Evolutionary conservation across 2,797 vertebrate genomes (phyloP), one percentile per base, ranked within the genome.

Genomic region (Balearica regulorum): DNA sequence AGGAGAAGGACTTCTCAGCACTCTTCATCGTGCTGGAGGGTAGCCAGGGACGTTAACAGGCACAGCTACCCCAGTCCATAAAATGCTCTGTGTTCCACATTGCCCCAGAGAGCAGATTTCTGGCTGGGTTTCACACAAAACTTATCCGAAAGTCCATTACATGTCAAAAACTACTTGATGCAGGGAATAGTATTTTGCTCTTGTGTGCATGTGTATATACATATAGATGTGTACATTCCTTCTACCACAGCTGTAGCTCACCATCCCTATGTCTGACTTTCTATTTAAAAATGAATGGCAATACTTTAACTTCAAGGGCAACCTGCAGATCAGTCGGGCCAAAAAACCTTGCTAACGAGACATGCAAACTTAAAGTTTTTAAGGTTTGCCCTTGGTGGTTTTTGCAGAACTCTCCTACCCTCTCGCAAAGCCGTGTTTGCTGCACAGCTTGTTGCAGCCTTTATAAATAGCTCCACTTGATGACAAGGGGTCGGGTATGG

Each of bases 401-500:
- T 82, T 64, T 87, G 17, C 61, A 75, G 71, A 86, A 31, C 37
- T 88, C 61, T 64, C 29, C 29, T n/a, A 28, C 25, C 25, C 29
- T 61, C 83, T 78, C 29, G 41, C 65, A 83, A 72, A 81, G 58
- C 55, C 6, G 0, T 28, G 6, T 69, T 88, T 53, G 46, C 55
- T 71, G 49, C 53, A 26, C 33, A 58, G 80, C 35, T 81, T 53
- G 33, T 60, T 51, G 66, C 43, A 83, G 53, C 24, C 35, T 35
- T 26, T 24, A 14, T 48, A 39, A 88, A 69, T 14, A 91, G 53
- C 41, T 62, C 33, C 35, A 11, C 55, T 87, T 22, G 35, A 25
- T 19, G 69, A 21, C 14, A 20, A 33, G 21, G 10, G 26, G 5
- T 26, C 0, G 0, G 53, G 37, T 35, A 3, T 11, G 48, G 41